Base-by-base conservation (phyloP, 2,888 invertebrate genomes). In the Lissocephala sabroskyi region DNA sequence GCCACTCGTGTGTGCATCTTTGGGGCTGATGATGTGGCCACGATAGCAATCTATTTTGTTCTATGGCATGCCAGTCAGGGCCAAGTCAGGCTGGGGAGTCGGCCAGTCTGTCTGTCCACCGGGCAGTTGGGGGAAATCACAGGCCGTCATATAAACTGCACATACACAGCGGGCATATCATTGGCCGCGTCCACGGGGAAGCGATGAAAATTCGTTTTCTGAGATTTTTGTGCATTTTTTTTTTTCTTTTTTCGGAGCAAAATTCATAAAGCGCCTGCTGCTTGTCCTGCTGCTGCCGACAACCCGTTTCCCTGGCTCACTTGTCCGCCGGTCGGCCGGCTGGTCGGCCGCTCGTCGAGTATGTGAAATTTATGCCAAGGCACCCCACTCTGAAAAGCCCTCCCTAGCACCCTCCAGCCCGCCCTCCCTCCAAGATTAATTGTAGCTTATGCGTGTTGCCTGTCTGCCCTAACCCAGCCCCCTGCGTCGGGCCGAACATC, bases 1-100 rank as follows among this genome's bases (percentile, higher is more conserved):
- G 33, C 45, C 37, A 37, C 29, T n/a, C 41, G 33, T 50, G 39
- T 56, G 51, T 56, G 52, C 62, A 57, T 56, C 58, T 67, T 56
- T 59, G 55, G 53, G 56, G 62, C 66, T 74, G 73, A 74, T 74
- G 78, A 77, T 77, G 75, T 71, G 65, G 78, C 71, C 74, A 74
- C 74, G 74, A 74, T 74, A 75, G 78, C 74, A 77, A 74, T 74
- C 71, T 74, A 75, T 75, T 77, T 75, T 67, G 67, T 74, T 65
- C 70, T 76, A 76, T 76, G 76, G 65, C 51, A 58, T 60, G 56
- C 62, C 58, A 40, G 40, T 35, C 36, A 35, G 18, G n/a, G 6
- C 6, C 17, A 14, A n/a, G 30, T 29, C 9, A 14, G 50, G 53
- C 39, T 35, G 45, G 48, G 41, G 48, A 42, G 45, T 43, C 48